Evolutionary conservation across 1,140 invertebrate species (phyloP).

Genomic region (Sarcophaga bullata): DNA sequence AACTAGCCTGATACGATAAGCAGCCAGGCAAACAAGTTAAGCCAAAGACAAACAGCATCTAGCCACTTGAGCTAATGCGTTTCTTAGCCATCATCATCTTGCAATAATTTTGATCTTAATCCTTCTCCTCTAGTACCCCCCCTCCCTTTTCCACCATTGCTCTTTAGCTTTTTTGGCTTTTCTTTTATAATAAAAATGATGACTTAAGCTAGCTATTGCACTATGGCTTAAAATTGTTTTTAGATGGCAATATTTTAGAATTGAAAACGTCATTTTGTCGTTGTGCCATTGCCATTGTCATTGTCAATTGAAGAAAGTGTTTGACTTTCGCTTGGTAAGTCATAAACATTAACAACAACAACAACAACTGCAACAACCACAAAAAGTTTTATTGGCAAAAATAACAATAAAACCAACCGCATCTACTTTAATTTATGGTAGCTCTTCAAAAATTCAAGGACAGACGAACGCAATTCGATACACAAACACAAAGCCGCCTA

Average conservation of each 20-base stretch:
- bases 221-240: not conserved
- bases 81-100: too few relatives aligned
- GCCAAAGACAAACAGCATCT: too few relatives aligned
- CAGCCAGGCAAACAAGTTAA: too few relatives aligned
- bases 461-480: not conserved
- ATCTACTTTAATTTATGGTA: slow-evolving; percentile 1
- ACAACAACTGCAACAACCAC: not conserved
- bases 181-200: not conserved
- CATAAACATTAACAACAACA: not conserved
- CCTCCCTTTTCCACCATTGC: too few relatives aligned
- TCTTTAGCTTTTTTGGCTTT: not conserved
- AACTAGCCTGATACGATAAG: too few relatives aligned
- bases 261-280: too few relatives aligned
- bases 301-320: slow-evolving; percentile 17
- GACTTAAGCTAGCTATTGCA: not conserved
- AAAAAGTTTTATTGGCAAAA: not conserved
- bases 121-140: too few relatives aligned
- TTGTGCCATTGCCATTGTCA: not conserved
- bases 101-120: too few relatives aligned
- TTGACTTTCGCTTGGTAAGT: slow-evolving; percentile 26
- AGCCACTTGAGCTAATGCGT: too few relatives aligned
- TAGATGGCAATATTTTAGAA: not conserved
- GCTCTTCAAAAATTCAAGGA: too few relatives aligned
- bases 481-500: slow-evolving; percentile 29
- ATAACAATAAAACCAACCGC: not conserved